phyloP scores from a whole-genome alignment of 2,797 vertebrate species.

The Etheostoma nigrum region DNA sequence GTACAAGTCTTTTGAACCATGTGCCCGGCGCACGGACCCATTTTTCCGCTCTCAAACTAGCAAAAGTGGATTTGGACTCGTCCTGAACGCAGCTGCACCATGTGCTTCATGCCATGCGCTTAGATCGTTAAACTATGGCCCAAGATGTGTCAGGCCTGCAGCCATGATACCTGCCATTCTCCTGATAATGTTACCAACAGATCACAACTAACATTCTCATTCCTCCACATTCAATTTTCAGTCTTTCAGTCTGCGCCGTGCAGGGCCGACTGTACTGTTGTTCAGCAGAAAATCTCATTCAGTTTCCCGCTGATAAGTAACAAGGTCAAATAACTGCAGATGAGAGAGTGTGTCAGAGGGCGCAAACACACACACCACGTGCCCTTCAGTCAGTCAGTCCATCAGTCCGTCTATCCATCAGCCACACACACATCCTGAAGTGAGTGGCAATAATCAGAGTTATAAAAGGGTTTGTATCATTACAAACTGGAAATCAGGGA shows the following conservation, averaged over 20 bases:
- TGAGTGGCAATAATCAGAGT: constrained; percentile 56
- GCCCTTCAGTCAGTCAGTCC: constrained; percentile 50
- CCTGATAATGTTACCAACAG: constrained; percentile 25
- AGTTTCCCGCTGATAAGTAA: constrained; percentile 63
- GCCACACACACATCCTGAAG: constrained; percentile 51
- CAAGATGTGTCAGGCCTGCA: constrained; percentile 2
- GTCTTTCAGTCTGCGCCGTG: constrained; percentile 49
- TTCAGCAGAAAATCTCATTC: constrained; percentile 71
- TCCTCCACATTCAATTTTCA: constrained; percentile 56
- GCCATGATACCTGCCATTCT: not conserved
- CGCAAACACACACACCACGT: constrained; percentile 56
- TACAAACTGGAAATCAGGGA: constrained; percentile 75
- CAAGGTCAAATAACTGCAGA: constrained; percentile 77
- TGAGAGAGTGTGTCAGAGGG: constrained; percentile 69
- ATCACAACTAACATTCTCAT: constrained; percentile 39
- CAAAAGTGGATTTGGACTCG: no score
- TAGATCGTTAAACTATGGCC: no score
- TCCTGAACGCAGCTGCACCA: no score
- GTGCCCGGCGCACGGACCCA: no score
- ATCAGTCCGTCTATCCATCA: constrained; percentile 38
- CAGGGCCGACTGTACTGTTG: constrained; percentile 24
- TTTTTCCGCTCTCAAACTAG: no score
- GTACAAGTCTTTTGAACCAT: no score
- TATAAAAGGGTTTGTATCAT: constrained; percentile 74
- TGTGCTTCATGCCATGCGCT: no score